Conservation (phyloP, 2,113 vertebrate genomes). For the Chaetorhynchus papuensis region DNA sequence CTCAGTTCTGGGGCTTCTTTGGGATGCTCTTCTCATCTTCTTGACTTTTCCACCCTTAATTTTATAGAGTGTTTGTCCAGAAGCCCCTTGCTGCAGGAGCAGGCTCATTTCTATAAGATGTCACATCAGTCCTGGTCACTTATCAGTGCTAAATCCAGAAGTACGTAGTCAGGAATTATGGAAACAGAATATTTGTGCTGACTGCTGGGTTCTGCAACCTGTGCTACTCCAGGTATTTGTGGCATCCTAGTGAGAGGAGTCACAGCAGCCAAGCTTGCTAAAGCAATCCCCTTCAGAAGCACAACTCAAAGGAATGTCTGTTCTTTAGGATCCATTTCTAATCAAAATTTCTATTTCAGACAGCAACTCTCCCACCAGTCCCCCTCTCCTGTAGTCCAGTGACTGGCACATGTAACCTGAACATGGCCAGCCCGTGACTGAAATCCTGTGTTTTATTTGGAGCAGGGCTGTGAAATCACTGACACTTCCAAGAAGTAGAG, state of each 20-base stretch:
- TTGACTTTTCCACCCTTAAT: background rate
- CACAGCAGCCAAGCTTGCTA: background rate
- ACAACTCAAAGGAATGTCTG: background rate
- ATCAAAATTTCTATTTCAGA: background rate
- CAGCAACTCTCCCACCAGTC: background rate
- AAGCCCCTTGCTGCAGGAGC: background rate
- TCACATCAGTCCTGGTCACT: background rate
- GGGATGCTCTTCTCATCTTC: background rate
- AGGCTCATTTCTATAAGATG: background rate
- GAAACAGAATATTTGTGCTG: background rate
- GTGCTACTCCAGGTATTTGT: background rate
- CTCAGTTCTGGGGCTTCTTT: slow-evolving; percentile 5
- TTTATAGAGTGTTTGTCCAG: background rate
- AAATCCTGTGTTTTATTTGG: background rate
- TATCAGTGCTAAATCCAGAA: background rate
- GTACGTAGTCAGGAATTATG: background rate
- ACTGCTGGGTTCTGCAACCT: background rate
- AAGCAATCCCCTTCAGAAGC: background rate
- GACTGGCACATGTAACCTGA: background rate
- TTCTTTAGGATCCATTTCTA: background rate
- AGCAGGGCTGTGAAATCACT: background rate
- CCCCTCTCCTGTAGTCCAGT: background rate
- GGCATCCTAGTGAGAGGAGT: background rate
- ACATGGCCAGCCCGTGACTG: accelerated
- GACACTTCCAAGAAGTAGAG: background rate